A percentile compares a stretch with the other conserved stretches of the same genome.
These are phyloP conservation scores for Lutraria rhynchaena DNA, from an alignment of 1,140 invertebrate species.

Conservation along the genomic window DNA sequence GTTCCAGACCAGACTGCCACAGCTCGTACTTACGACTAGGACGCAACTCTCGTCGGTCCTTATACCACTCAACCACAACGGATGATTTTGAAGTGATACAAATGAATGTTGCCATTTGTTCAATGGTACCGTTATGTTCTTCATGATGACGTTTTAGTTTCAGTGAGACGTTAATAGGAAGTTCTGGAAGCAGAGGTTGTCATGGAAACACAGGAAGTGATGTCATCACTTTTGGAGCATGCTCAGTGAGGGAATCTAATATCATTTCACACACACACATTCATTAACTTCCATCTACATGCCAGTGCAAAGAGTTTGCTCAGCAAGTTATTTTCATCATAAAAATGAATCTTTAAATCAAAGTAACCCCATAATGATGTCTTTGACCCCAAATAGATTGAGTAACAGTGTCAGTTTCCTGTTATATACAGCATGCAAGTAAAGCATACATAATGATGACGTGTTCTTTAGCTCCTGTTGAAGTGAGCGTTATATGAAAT, in stretches of 20 bases:
- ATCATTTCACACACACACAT: slow-evolving; percentile 33
- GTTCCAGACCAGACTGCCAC: slow-evolving; percentile 65
- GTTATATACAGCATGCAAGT: too few species aligned
- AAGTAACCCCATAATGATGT: too few species aligned
- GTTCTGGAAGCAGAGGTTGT: slow-evolving; percentile 72
- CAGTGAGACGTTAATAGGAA: slow-evolving; percentile 72
- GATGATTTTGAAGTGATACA: slow-evolving; percentile 98
- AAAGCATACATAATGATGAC: too few species aligned
- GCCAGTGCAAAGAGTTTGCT: too few species aligned
- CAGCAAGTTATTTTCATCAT: too few species aligned
- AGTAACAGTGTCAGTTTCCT: too few species aligned
- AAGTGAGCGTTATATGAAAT: too few species aligned
- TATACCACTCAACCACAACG: slow-evolving; percentile 97
- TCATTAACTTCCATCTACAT: too few species aligned
- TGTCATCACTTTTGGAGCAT: slow-evolving; percentile 29
- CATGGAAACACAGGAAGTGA: slow-evolving; percentile 49
- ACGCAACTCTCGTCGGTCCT: slow-evolving; percentile 87
- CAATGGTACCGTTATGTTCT: slow-evolving; percentile 31
- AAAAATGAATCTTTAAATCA: too few species aligned
- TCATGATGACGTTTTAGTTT: slow-evolving; percentile 65
- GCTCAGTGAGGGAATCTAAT: slow-evolving; percentile 18
- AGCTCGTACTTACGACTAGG: slow-evolving; percentile 72
- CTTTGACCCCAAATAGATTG: too few species aligned
- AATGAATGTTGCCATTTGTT: slow-evolving; percentile 88
- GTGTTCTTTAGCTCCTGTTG: too few species aligned